Percentiles rank a stretch among this genome's conserved stretches.
Evolutionary conservation across 2,797 vertebrate species (phyloP).

Genomic region (Cygnus olor): DNA sequence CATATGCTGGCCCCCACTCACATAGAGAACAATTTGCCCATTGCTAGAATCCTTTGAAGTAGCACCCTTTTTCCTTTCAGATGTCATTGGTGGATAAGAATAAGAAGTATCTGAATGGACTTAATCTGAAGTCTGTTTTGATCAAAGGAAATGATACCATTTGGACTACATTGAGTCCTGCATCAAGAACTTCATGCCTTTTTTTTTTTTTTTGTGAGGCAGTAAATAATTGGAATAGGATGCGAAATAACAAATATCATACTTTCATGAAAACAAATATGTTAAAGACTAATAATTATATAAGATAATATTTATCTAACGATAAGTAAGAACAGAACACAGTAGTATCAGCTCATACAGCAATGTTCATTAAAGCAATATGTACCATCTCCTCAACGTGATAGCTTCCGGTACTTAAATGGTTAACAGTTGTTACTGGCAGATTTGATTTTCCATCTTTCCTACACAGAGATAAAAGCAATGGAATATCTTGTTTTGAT

Average conservation of each 20-base stretch:
- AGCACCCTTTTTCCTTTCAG: background rate
- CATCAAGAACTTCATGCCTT: background rate
- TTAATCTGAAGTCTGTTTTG: background rate
- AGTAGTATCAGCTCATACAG: background rate
- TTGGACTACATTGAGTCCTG: background rate
- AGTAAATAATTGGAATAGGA: background rate
- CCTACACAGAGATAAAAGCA: background rate
- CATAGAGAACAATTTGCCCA: background rate
- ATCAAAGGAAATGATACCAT: background rate
- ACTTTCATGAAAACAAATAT: background rate
- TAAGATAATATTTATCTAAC: background rate
- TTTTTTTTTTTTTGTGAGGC: background rate
- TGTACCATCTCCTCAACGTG: background rate
- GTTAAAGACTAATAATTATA: background rate
- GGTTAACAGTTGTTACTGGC: background rate
- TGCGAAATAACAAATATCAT: background rate
- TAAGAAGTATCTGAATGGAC: background rate
- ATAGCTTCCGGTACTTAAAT: background rate
- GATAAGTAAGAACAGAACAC: background rate
- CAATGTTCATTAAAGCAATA: background rate
- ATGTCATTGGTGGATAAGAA: background rate
- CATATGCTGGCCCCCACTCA: background rate
- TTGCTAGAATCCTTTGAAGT: background rate
- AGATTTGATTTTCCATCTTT: background rate
- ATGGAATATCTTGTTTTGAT: background rate